A percentile compares a stretch with the other conserved stretches of the same genome.
Conservation (phyloP, 2,888 invertebrate species). For the Serrognathus titanus region DNA sequence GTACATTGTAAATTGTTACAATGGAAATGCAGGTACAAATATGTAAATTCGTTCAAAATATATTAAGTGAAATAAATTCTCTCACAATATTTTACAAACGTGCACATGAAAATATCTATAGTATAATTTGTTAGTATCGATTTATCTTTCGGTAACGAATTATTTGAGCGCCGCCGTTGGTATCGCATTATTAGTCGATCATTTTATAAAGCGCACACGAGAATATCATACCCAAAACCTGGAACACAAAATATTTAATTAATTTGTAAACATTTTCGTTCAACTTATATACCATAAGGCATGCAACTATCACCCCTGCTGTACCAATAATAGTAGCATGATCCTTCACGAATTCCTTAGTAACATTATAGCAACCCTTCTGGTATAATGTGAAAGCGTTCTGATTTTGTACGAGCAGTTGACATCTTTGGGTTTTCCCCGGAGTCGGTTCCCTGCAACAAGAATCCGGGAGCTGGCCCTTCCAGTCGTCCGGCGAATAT, state of each 20-base stretch:
- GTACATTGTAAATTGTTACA: too few species aligned
- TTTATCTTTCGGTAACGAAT: too few species aligned
- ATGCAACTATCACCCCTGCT: slow-evolving; percentile 78
- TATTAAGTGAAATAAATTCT: too few species aligned
- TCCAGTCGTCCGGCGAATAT: slow-evolving; percentile 72
- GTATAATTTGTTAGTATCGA: too few species aligned
- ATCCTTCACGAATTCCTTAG: slow-evolving; percentile 67
- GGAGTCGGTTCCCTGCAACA: slow-evolving; percentile 67
- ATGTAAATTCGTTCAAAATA: too few species aligned
- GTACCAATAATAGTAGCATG: slow-evolving; percentile 79
- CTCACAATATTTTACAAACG: too few species aligned
- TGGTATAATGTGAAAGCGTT: slow-evolving; percentile 64
- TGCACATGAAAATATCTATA: too few species aligned
- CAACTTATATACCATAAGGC: slow-evolving; percentile 66
- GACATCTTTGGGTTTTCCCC: slow-evolving; percentile 57
- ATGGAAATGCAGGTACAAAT: too few species aligned
- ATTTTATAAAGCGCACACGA: slow-evolving; percentile 81
- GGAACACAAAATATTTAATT: slow-evolving; percentile 47
- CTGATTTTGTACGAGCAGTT: slow-evolving; percentile 48
- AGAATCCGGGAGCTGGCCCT: slow-evolving; percentile 67
- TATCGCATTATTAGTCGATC: slow-evolving; percentile 50
- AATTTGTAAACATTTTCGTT: slow-evolving; percentile 5
- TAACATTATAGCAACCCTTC: slow-evolving; percentile 72
- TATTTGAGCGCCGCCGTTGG: too few species aligned
- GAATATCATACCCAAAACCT: slow-evolving; percentile 83